Base-by-base conservation (phyloP, 2,888 invertebrate species). In the Drosophila kambysellisi region DNA sequence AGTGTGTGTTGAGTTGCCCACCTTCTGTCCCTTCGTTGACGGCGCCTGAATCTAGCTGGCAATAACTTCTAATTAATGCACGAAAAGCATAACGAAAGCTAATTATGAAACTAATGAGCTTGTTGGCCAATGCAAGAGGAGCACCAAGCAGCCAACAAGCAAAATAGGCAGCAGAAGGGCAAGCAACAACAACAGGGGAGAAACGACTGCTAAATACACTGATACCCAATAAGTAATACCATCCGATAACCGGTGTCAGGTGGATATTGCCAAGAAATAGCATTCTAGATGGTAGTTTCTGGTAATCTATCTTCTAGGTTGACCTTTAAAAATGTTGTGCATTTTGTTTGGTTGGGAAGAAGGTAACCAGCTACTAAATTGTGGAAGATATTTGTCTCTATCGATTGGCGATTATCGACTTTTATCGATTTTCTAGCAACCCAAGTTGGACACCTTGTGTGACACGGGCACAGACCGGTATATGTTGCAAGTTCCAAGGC, bases 51-150 rank as follows among this genome's bases (percentile, higher is more conserved):
- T 79, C 25, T 54, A 48, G 73, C 81, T 80, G 74, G 88, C 85
- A 86, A 86, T 86, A 86, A 86, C 89, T 86, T 88, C 85, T 86
- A 86, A 86, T 86, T 86, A 86, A 86, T 86, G 88, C 89, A 90
- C 88, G 89, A 87, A 89, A 87, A 87, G 87, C 87, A 87, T 90
- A 89, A 87, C 90, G 84, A 87, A 90, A 89, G 89, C 87, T 87
- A 90, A 87, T 87, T 88, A 88, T 89, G 91, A 82, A 88, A 84
- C 87, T 88, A 88, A 88, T 90, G 87, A 88, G 87, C 88, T 89
- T 87, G 87, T 86, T 86, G 85, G 20, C 78, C 86, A 81, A 81
- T 88, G 90, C 85, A 90, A 74, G 76, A 68, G 60, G 43, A 61
- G 57, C 70, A 48, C 20, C 50, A 56, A 30, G 20, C 46, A 46